A percentile compares a stretch with the other conserved stretches of the same genome.
Conservation (phyloP, 2,888 invertebrate genomes). For the Ferdinandea cuprea region DNA sequence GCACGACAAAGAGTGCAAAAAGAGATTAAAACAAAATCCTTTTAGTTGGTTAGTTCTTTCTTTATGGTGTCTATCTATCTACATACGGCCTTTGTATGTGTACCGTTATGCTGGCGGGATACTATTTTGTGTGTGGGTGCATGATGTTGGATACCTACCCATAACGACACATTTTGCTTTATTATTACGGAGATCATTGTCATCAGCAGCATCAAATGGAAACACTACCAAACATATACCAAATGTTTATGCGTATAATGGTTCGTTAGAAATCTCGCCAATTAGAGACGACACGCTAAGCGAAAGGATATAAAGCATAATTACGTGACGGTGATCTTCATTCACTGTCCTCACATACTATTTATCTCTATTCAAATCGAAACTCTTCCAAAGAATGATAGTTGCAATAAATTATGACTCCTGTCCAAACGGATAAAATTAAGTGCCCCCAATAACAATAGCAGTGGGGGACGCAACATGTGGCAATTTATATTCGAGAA, state of each 20-base stretch:
- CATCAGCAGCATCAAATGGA: constrained; percentile 1
- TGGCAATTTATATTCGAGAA: constrained; percentile 57
- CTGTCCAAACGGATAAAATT: constrained; percentile 40
- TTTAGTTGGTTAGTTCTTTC: constrained; percentile 41
- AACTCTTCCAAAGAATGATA: neutral
- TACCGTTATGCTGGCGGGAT: neutral
- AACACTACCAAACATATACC: too few species aligned
- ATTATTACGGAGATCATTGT: constrained; percentile 3
- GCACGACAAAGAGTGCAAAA: constrained; percentile 22
- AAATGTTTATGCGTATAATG: too few species aligned
- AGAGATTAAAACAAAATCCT: constrained; percentile 42
- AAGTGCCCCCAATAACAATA: constrained; percentile 34
- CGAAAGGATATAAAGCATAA: neutral
- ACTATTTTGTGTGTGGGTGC: neutral
- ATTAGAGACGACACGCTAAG: neutral
- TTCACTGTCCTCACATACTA: too few species aligned
- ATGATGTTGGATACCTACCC: neutral
- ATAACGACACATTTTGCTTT: neutral
- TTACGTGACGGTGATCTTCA: neutral
- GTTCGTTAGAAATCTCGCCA: neutral
- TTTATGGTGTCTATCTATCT: neutral
- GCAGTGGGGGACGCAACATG: constrained; percentile 56
- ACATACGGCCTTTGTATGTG: neutral
- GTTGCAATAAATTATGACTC: neutral
- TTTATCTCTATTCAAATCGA: neutral